These are phyloP conservation scores for Columba livia DNA, from an alignment of 2,113 vertebrate species.

Conservation along the genomic window DNA sequence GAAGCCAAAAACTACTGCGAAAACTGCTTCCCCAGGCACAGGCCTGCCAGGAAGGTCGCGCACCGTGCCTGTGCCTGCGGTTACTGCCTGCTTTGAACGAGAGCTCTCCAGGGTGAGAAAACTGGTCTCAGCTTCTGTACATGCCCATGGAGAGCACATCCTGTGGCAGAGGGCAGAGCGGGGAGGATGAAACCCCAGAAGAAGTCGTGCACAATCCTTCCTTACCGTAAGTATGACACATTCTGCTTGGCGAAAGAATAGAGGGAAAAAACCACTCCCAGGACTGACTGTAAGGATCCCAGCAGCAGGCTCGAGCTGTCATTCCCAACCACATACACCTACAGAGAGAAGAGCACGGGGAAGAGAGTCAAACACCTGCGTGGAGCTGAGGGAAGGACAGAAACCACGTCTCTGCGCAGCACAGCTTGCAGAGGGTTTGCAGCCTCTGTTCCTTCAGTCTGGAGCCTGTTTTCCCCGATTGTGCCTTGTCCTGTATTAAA, in stretches of 20 bases:
- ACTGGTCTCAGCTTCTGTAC: neutral
- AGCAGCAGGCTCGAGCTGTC: slow-evolving; percentile 77
- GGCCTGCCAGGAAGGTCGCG: neutral
- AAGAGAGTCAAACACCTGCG: neutral
- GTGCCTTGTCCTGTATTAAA: neutral
- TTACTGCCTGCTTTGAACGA: neutral
- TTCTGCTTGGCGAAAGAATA: slow-evolving; percentile 91
- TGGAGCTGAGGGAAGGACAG: neutral
- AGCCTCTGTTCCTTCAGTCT: neutral
- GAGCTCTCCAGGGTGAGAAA: neutral
- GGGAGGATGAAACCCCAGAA: neutral
- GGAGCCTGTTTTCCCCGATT: neutral
- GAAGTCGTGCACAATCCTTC: neutral
- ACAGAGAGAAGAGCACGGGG: neutral
- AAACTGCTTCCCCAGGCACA: neutral
- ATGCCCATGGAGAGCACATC: neutral
- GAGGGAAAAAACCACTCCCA: slow-evolving; percentile 86
- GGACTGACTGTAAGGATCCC: slow-evolving; percentile 74
- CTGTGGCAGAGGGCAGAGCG: neutral
- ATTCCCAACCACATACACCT: slow-evolving; percentile 91
- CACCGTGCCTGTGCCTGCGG: neutral
- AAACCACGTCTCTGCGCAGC: accelerated
- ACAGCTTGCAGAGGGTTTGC: neutral
- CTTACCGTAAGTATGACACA: slow-evolving; percentile 90
- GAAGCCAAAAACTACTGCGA: neutral